These are phyloP conservation scores for Tortrix viridana DNA, from an alignment of 2,888 invertebrate genomes.

Conservation along the genomic window DNA sequence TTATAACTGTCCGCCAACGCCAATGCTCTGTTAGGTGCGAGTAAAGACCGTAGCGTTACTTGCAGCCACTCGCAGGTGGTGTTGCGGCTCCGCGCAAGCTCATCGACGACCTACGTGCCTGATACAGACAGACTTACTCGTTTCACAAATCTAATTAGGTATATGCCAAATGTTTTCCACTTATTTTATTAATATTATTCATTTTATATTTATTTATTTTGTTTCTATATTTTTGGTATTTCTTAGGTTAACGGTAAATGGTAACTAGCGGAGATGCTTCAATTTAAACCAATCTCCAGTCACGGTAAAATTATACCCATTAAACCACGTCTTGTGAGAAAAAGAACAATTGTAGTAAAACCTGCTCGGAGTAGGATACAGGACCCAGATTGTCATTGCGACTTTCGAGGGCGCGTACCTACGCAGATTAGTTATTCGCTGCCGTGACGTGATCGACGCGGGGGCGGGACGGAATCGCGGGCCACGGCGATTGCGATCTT, in stretches of 20 bases:
- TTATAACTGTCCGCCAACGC: constrained; percentile 58
- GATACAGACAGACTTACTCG: background rate
- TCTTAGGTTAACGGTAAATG: no score
- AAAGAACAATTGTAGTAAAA: constrained; percentile 32
- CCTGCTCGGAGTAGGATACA: constrained; percentile 26
- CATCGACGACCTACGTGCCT: constrained; percentile 7
- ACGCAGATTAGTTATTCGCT: constrained; percentile 51
- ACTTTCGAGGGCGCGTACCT: constrained; percentile 41
- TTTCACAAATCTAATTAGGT: no score
- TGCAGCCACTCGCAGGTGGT: background rate
- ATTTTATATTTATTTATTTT: no score
- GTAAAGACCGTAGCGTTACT: constrained; percentile 26
- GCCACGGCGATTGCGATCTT: constrained; percentile 65
- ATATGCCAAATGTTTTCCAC: no score
- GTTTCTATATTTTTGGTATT: no score
- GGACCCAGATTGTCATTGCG: constrained; percentile 27
- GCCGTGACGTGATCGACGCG: constrained; percentile 67
- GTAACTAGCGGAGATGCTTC: no score
- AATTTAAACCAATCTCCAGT: constrained; percentile 1
- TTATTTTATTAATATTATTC: background rate
- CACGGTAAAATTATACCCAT: constrained; percentile 9
- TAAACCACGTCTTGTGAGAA: constrained; percentile 21
- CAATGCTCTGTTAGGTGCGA: constrained; percentile 35
- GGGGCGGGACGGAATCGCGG: constrained; percentile 75
- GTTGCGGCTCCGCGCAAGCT: constrained; percentile 34